phyloP scores from a whole-genome alignment of 2,888 invertebrate genomes.

The Drosophila putrida region DNA sequence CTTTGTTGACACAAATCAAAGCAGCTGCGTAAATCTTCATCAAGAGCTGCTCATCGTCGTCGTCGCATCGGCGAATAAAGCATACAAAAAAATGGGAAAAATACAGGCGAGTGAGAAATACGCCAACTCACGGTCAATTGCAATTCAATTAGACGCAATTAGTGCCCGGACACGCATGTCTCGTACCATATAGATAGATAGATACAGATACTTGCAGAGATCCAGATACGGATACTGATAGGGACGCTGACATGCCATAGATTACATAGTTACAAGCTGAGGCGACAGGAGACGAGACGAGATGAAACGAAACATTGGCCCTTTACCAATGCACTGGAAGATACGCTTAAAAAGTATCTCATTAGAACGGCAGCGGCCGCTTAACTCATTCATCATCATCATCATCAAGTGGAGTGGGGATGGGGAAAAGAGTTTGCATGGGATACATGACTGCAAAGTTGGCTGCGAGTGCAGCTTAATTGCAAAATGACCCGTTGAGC shows the following conservation, averaged over 20 bases:
- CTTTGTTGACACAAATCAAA: conserved; percentile 80
- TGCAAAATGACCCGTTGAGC: conserved; percentile 76
- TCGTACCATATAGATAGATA: conserved; percentile 17
- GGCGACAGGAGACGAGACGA: conserved; percentile 26
- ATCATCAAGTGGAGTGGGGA: conserved; percentile 19
- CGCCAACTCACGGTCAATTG: conserved; percentile 82
- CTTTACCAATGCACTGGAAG: conserved; percentile 3
- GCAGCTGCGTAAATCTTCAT: conserved; percentile 79
- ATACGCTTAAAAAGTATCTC: conserved; percentile 71
- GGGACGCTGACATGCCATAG: conserved; percentile 64
- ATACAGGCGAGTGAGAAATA: conserved; percentile 67
- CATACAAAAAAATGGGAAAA: background rate
- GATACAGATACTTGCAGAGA: conserved; percentile 36
- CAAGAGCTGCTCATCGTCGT: conserved; percentile 47
- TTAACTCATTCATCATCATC: conserved; percentile 79
- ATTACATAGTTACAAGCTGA: conserved; percentile 67
- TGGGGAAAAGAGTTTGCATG: conserved; percentile 10
- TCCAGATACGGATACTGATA: conserved; percentile 39
- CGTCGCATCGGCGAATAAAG: conserved; percentile 56
- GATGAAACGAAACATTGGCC: conserved; percentile 13
- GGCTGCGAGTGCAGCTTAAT: conserved; percentile 71
- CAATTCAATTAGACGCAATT: conserved; percentile 82
- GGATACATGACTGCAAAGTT: conserved; percentile 47
- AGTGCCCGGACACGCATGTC: conserved; percentile 65
- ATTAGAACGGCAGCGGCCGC: conserved; percentile 77